Evolutionary conservation across 2,113 vertebrate species (phyloP).

Genomic region (Orycteropus afer): DNA sequence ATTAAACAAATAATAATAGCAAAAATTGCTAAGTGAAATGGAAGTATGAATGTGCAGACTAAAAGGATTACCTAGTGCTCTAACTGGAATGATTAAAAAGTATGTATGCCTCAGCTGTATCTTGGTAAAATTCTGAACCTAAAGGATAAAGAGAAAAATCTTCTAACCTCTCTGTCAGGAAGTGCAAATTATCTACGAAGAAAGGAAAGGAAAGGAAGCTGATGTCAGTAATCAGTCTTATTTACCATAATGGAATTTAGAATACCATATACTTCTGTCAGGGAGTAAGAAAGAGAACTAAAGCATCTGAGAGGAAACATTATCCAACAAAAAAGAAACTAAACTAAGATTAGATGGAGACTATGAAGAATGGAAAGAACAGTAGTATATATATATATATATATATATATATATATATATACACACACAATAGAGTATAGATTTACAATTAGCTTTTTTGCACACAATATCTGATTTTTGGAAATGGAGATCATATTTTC

Average conservation of each 20-base stretch:
- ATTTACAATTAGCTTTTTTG: background rate
- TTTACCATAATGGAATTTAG: background rate
- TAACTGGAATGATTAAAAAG: background rate
- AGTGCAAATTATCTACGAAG: background rate
- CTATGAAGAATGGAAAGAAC: background rate
- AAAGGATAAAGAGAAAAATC: background rate
- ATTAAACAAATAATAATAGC: background rate
- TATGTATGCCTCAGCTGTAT: background rate
- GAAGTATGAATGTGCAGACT: background rate
- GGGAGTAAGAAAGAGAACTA: background rate
- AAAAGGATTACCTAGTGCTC: background rate
- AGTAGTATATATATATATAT: background rate
- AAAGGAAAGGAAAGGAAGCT: background rate
- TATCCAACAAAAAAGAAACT: background rate
- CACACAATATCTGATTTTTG: background rate
- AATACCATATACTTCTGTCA: background rate
- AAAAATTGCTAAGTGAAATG: background rate
- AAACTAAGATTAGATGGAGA: background rate
- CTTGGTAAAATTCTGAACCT: background rate
- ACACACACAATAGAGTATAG: too few relatives aligned
- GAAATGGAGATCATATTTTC: background rate
- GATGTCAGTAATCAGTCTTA: background rate
- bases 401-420: background rate
- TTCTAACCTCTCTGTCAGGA: background rate
- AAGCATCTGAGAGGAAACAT: constrained; percentile 4